Percentiles rank a stretch among this genome's conserved stretches.
Evolutionary conservation across 2,113 vertebrate species (phyloP).

Genomic region (Ellobius talpinus): DNA sequence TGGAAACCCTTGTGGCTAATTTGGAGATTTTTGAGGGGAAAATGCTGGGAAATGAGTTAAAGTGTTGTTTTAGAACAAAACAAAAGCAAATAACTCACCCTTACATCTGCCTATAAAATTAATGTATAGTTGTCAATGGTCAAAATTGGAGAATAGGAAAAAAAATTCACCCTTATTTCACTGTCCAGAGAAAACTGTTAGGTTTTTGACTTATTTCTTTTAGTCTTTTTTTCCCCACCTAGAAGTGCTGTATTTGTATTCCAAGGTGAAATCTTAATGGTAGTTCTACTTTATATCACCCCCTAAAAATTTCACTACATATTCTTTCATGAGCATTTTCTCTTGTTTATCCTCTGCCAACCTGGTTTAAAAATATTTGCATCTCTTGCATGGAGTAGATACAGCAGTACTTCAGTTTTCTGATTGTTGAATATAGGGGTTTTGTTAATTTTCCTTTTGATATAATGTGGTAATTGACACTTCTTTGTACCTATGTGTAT

Average conservation of each 20-base stretch:
- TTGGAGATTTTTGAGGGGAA: constrained; percentile 20
- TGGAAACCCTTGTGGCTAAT: not conserved
- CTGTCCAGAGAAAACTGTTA: constrained; percentile 24
- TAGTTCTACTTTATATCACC: constrained; percentile 31
- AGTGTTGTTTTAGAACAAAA: constrained; percentile 23
- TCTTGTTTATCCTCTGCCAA: constrained; percentile 14
- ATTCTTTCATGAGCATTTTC: not conserved
- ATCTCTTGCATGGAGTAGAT: not conserved
- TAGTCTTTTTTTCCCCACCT: not conserved
- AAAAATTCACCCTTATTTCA: constrained; percentile 25
- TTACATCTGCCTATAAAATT: constrained; percentile 55
- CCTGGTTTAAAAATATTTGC: constrained; percentile 41
- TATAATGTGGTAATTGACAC: constrained; percentile 13
- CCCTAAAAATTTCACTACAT: constrained; percentile 4
- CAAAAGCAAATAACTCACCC: not conserved
- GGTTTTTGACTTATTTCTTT: constrained; percentile 53
- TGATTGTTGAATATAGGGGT: constrained; percentile 28
- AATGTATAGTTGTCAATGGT: not conserved
- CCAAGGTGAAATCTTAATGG: constrained; percentile 51
- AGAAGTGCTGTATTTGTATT: constrained; percentile 26
- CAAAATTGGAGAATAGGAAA: constrained; percentile 52
- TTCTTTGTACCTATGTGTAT: constrained; percentile 8
- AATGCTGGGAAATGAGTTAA: constrained; percentile 23
- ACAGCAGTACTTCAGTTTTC: constrained; percentile 11
- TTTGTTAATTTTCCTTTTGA: constrained; percentile 61